These are phyloP conservation scores for Euspilapteryx auroguttella DNA, from an alignment of 2,888 invertebrate species.

Conservation along the genomic window DNA sequence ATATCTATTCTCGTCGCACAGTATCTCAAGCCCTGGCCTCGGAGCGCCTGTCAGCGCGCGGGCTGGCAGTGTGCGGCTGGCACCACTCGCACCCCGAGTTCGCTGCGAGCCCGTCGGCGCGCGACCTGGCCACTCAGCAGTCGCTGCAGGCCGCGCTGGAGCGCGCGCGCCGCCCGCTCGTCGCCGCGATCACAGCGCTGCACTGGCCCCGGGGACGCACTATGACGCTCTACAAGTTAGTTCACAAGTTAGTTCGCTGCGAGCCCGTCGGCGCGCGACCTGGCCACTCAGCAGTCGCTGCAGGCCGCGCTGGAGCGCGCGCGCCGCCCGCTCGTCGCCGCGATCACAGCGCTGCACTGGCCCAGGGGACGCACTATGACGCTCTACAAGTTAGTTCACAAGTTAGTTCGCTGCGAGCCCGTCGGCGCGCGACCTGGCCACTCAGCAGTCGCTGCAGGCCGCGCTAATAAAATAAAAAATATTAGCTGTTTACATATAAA, in stretches of 20 bases:
- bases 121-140: slow-evolving; percentile 68
- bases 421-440: slow-evolving; percentile 67
- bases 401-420: slow-evolving; percentile 71
- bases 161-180: slow-evolving; percentile 41
- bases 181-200: slow-evolving; percentile 68
- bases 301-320: slow-evolving; percentile 44
- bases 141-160: slow-evolving; percentile 57
- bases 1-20: slow-evolving; percentile 9
- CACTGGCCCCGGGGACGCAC: slow-evolving; percentile 56
- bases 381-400: slow-evolving; percentile 45
- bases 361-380: slow-evolving; percentile 52
- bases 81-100: slow-evolving; percentile 79
- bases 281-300: slow-evolving; percentile 65
- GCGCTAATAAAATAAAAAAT: too few species aligned
- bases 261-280: slow-evolving; percentile 70
- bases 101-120: slow-evolving; percentile 68
- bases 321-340: slow-evolving; percentile 57
- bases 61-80: slow-evolving; percentile 67
- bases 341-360: slow-evolving; percentile 69
- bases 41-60: slow-evolving; percentile 45
- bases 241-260: too few species aligned
- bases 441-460: slow-evolving; percentile 64
- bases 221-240: slow-evolving; percentile 54
- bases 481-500: too few species aligned
- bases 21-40: slow-evolving; percentile 62